Percentiles rank a stretch among this genome's conserved stretches.
Evolutionary conservation across 1,140 invertebrate species (phyloP).

Genomic region (Cotesia glomerata): DNA sequence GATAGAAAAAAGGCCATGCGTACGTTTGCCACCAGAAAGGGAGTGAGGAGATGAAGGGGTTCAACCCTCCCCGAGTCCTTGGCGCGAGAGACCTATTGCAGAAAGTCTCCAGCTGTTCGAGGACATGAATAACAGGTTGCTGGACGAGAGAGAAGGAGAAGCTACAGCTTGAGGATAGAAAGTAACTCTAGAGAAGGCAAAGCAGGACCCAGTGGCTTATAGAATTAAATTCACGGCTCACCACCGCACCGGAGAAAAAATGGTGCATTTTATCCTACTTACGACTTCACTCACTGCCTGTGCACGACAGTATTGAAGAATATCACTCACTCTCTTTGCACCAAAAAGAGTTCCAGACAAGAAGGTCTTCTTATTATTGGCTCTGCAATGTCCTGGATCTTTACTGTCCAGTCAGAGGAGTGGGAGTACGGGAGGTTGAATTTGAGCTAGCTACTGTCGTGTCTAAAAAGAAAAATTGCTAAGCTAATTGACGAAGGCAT

Average conservation of each 20-base stretch:
- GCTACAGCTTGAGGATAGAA: conserved; percentile 97
- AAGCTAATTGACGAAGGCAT: conserved; percentile 89
- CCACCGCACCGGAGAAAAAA: conserved; percentile 86
- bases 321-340: conserved; percentile 98
- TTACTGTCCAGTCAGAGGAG: conserved; percentile 98
- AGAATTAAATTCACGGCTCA: conserved; percentile 95
- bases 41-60: conserved; percentile 94
- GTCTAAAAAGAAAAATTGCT: conserved; percentile 96
- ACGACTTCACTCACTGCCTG: conserved; percentile 98
- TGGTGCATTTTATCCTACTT: conserved; percentile 99
- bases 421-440: conserved; percentile 99
- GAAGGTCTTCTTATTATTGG: conserved; percentile 99
- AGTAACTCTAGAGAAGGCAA: conserved; percentile 95
- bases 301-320: conserved; percentile 99
- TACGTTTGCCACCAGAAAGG: conserved; percentile 99
- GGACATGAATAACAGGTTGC: conserved; percentile 98
- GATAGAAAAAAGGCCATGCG: conserved; percentile 84
- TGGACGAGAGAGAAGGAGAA: conserved; percentile 95
- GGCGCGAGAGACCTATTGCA: conserved; percentile 87
- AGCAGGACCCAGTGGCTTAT: conserved; percentile 98
- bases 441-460: conserved; percentile 96
- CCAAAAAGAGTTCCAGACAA: conserved; percentile 98
- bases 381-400: conserved; percentile 95
- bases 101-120: conserved; percentile 93
- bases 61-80: conserved; percentile 94